Evolutionary conservation across 2,888 invertebrate species (phyloP), one percentile per base, ranked within the genome.

Genomic region (Eugnorisma glareosa): DNA sequence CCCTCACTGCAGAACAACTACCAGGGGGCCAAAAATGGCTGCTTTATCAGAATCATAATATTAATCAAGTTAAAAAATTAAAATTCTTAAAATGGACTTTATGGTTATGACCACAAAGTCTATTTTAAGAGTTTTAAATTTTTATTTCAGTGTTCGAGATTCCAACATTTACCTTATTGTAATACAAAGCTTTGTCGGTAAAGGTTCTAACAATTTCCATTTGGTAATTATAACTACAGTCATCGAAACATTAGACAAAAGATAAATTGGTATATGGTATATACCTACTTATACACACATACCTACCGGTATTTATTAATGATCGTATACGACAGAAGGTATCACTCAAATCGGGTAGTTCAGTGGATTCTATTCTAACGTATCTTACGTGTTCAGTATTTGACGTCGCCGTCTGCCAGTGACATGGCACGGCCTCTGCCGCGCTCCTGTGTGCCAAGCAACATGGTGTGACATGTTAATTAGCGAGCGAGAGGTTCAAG

Each of bases 401-500:
- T 3, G 45, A 31, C 13, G 45, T 66, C 18, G 24, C 6, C 2
- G 31, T 31, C 24, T 51, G 28, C 51, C 8, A 24, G 61, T 7
- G 18, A 10, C 67, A 0, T 7, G 6, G 40, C 48, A 7, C 35
- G 1, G 40, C 2, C 35, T 61, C 51, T 28, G 69, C 21, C 37
- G 45, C 45, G 15, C 68, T 43, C 66, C 66, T 7, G 69, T 13
- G 37, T 11, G 66, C 64, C 10, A 10, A 72, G 75, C 78, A 64
- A 71, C 43, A 28, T 35, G 75, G 70, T 73, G 77, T 83, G 81
- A 85, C 81, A 88, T 88, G 89, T 84, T 90, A 83, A 89, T 89
- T 90, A 86, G 87, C 82, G 89, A 84, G 83, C 88, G 89, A 88
- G 84, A 86, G 89, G 92, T 92, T 93, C 92, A 91, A 92, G 93